Base-by-base conservation (phyloP, 2,888 invertebrate genomes). In the Sphaerophoria rueppellii region DNA sequence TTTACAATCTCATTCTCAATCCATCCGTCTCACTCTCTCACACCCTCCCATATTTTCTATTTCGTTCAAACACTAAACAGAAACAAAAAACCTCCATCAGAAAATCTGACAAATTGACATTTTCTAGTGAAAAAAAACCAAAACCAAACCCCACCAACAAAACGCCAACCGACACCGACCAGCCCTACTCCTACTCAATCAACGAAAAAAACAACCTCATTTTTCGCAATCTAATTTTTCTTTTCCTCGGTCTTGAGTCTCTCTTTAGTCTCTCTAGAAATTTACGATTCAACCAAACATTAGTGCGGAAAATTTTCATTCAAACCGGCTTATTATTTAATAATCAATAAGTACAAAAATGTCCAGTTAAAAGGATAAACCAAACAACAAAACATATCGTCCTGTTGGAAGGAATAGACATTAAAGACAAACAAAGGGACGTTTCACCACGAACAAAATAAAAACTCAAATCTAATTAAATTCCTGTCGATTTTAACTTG, bases 301-400 rank as follows among this genome's bases (percentile, higher is more conserved):
- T 34, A 63, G 14, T 50, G 50, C 14, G 35, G 65, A 65, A 65
- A 1, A 11, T 2, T 50, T 34, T 12, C 16, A 50, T 60, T 37
- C 50, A 50, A 65, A 11, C 65, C 65, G 65, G 50, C 65, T 65
- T 48, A 48, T 65, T 65, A 50, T 14, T 65, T 6, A 48, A 63
- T 16, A 65, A 37, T 37, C 16, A 16, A 50, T 35, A 4, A 35
- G 48, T 63, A 48, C 16, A 50, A 16, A 37, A 50, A 50, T 37
- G 50, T 48, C 7, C 4, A 3, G 6, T 12, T 35, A 11, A 9
- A 50, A 65, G 50, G 43, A 35, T 50, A 24, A 12, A 63, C 35
- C 14, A 43, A 4, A 40, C 40, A 40, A 6, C 9, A 48, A 63
- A 34, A 65, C 35, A 54, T 4, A 11, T 63, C n/a, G 43, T n/a